Conservation (phyloP, 37 sponge, comb jelly and placozoan species). For the Haliclona indistincta region DNA sequence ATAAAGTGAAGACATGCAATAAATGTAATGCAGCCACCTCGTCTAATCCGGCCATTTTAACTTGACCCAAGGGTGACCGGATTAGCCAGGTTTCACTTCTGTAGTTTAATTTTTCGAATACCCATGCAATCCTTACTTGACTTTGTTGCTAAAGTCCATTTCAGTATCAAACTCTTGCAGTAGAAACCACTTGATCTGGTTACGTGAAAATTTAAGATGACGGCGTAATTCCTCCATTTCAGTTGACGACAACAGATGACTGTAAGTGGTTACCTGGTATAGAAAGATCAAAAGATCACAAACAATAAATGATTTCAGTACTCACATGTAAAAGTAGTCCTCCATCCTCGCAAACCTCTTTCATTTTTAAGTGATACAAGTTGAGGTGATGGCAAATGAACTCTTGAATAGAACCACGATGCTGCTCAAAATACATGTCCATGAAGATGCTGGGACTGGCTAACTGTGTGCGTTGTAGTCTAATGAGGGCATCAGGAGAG, state of each 20-base stretch:
- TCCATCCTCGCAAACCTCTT: background rate
- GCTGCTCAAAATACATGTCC: conserved; percentile 13
- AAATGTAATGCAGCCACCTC: too few species aligned
- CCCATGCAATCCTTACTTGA: conserved; percentile 1
- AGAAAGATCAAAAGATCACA: background rate
- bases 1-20: background rate
- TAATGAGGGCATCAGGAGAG: conserved; percentile 65
- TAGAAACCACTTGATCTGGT: conserved; percentile 22
- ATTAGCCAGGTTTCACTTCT: too few species aligned
- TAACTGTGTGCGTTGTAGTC: conserved; percentile 33
- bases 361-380: too few species aligned
- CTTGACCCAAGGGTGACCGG: too few species aligned
- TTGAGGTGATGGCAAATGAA: conserved; percentile 15
- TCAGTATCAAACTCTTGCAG: conserved; percentile 86
- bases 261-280: conserved; percentile 81
- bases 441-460: too few species aligned
- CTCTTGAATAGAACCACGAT: conserved; percentile 38
- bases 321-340: background rate
- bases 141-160: conserved; percentile 70
- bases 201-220: background rate
- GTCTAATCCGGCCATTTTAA: too few species aligned
- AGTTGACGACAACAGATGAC: conserved; percentile 57
- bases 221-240: conserved; percentile 33
- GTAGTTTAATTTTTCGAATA: background rate
- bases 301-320: background rate